phyloP scores from a whole-genome alignment of 1,140 invertebrate species.

The Orchesella cincta region DNA sequence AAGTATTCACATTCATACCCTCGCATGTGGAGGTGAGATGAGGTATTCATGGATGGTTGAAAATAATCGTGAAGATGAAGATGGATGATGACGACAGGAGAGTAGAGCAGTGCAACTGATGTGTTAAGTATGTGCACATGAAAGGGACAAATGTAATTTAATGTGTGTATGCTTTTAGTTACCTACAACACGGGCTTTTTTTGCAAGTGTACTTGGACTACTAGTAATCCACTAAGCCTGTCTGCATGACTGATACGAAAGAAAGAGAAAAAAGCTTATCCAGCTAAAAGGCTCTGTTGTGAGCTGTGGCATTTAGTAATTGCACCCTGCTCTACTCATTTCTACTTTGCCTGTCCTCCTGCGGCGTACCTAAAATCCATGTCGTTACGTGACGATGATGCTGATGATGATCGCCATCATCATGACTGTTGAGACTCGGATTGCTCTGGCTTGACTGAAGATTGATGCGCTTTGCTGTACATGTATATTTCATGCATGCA shows the following conservation, averaged over 20 bases:
- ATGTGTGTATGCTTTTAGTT: neutral
- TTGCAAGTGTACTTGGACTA: neutral
- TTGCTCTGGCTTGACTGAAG: too few species aligned
- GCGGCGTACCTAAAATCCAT: constrained; percentile 9
- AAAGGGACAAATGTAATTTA: neutral
- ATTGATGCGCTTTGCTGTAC: too few species aligned
- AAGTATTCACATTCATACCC: too few species aligned
- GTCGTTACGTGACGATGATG: neutral
- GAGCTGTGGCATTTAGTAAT: neutral
- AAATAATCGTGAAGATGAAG: neutral
- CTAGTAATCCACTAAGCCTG: neutral
- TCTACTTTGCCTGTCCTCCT: neutral
- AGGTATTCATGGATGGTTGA: neutral
- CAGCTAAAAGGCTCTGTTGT: neutral
- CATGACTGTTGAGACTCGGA: too few species aligned
- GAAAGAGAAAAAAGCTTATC: neutral
- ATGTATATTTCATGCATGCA: too few species aligned
- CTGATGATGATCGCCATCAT: neutral
- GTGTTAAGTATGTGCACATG: neutral
- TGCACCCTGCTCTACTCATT: neutral
- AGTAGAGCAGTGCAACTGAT: neutral
- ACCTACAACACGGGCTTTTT: neutral
- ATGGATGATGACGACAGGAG: neutral
- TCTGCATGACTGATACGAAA: neutral
- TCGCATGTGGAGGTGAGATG: too few species aligned